Conservation (phyloP, 2,888 invertebrate species). For the Subacronicta megacephala region DNA sequence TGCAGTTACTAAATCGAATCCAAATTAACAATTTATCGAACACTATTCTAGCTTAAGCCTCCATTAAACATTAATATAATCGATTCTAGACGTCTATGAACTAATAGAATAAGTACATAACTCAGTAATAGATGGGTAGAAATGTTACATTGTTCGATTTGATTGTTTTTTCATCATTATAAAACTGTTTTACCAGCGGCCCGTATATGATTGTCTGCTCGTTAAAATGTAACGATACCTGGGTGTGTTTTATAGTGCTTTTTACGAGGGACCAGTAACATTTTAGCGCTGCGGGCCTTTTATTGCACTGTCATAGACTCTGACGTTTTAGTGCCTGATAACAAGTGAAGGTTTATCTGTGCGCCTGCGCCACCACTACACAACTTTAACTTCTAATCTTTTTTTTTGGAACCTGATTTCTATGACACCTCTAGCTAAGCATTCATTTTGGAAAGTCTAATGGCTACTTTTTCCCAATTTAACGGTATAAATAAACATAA, state of each 20-base stretch:
- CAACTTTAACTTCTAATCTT: conserved; percentile 62
- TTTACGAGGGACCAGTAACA: conserved; percentile 86
- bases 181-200: conserved; percentile 73
- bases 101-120: conserved; percentile 17
- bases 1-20: neutral
- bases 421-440: conserved; percentile 38
- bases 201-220: conserved; percentile 86
- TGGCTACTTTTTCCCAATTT: too few species aligned
- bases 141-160: conserved; percentile 55
- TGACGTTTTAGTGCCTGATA: conserved; percentile 86
- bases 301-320: conserved; percentile 85
- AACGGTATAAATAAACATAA: too few species aligned
- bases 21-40: conserved; percentile 1
- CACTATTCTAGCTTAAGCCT: neutral
- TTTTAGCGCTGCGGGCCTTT: conserved; percentile 89
- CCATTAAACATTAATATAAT: conserved; percentile 4
- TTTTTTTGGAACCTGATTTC: conserved; percentile 52
- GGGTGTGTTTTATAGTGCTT: conserved; percentile 84
- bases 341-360: conserved; percentile 76
- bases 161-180: conserved; percentile 73
- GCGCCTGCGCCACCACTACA: conserved; percentile 44
- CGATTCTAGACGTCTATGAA: neutral
- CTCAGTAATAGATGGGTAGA: conserved; percentile 15
- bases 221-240: conserved; percentile 86
- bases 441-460: neutral